Conservation (phyloP, 2,113 vertebrate species). For the Addax nasomaculatus region DNA sequence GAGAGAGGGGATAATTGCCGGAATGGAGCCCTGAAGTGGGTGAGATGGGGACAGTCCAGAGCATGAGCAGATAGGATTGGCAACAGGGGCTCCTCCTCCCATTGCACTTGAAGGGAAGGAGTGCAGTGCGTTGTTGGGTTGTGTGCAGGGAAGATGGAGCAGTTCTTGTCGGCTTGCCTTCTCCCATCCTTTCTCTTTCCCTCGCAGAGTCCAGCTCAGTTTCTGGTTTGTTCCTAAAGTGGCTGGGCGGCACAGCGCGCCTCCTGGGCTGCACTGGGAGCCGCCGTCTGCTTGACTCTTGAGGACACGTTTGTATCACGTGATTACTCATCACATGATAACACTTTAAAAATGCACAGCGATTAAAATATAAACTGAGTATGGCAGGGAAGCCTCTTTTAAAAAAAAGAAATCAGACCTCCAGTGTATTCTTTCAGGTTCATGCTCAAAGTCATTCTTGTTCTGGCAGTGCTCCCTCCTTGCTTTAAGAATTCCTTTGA, state of each 20-base stretch:
- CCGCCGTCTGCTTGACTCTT: neutral
- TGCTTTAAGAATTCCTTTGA: neutral
- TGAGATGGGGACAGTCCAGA: neutral
- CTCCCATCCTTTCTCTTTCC: neutral
- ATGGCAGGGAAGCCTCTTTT: neutral
- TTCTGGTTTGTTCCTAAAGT: neutral
- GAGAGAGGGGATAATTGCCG: neutral
- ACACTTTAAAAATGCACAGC: neutral
- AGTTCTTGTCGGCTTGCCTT: neutral
- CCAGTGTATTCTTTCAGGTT: neutral
- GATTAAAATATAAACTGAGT: neutral
- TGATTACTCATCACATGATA: neutral
- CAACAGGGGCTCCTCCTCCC: no score
- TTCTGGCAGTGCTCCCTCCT: neutral
- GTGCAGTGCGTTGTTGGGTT: neutral
- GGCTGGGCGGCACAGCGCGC: rapidly evolving
- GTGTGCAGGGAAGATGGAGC: neutral
- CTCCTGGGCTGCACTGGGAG: neutral
- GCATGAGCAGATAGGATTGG: neutral
- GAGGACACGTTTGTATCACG: neutral
- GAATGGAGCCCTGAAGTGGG: neutral
- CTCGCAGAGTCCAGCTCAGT: neutral
- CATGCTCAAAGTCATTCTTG: neutral
- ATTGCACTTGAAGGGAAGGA: no score
- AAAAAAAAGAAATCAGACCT: neutral